Percentiles rank a stretch among this genome's conserved stretches.
Conservation (phyloP, 2,888 invertebrate genomes). For the Nemurella pictetii region DNA sequence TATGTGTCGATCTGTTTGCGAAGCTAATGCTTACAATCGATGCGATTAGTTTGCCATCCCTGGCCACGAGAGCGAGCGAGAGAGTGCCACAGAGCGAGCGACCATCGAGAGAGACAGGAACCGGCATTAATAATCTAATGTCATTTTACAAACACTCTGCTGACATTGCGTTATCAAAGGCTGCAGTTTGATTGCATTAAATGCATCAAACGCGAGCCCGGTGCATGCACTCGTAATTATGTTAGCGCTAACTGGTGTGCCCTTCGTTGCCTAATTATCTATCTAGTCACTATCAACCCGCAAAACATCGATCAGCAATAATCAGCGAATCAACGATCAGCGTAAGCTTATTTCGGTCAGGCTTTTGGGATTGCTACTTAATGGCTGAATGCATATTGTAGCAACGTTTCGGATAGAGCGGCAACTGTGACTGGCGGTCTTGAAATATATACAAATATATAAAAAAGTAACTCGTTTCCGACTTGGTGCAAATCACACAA, state of each 20-base stretch:
- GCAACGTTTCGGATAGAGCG: too few relatives aligned
- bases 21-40: not conserved
- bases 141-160: constrained; percentile 22
- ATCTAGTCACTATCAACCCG: not conserved
- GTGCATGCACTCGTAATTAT: constrained; percentile 11
- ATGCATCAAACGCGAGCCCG: constrained; percentile 15
- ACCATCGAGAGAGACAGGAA: not conserved
- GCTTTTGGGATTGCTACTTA: not conserved
- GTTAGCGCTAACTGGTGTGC: not conserved
- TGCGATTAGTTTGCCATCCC: not conserved
- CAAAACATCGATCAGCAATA: not conserved
- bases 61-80: not conserved
- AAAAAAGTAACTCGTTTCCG: too few relatives aligned
- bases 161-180: constrained; percentile 26
- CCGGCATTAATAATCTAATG: not conserved
- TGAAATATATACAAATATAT: too few relatives aligned
- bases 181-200: constrained; percentile 7
- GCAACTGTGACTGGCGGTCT: too few relatives aligned
- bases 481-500: too few relatives aligned
- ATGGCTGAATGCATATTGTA: too few relatives aligned
- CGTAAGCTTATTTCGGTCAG: not conserved
- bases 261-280: not conserved
- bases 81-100: not conserved
- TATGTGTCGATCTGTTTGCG: not conserved
- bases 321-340: not conserved